Conservation (phyloP, 2,797 vertebrate genomes). For the Cirrhinus molitorella region DNA sequence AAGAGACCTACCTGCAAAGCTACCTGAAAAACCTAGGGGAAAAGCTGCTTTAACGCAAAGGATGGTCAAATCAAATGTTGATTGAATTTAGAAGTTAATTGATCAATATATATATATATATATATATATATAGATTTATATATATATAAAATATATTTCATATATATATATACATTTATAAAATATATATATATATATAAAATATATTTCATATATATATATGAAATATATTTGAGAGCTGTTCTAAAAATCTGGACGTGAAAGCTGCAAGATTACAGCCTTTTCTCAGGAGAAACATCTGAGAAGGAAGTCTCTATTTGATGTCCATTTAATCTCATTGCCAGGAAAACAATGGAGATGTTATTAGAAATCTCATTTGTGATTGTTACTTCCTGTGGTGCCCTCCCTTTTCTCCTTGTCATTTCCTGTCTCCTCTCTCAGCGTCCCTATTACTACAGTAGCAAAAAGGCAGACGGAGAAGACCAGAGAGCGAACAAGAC, state of each 20-base stretch:
- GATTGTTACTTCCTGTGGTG: conserved; percentile 36
- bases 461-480: not conserved
- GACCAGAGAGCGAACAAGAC: not conserved
- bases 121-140: no score
- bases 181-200: no score
- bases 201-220: no score
- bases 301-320: not conserved
- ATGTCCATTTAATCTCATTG: conserved; percentile 22
- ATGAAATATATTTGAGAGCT: conserved; percentile 1
- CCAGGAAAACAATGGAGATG: conserved; percentile 31
- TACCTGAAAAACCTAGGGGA: no score
- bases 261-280: not conserved
- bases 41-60: no score
- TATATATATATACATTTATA: no score
- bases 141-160: no score
- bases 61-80: no score
- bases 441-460: not conserved
- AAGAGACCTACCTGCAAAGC: no score
- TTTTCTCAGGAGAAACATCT: not conserved
- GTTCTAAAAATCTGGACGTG: not conserved
- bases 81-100: no score
- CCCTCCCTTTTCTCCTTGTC: not conserved
- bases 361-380: conserved; percentile 35
- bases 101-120: no score
- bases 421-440: conserved; percentile 9